Conservation (phyloP, 35 echinoderm and acorn worm species). For the Amphiura filiformis region DNA sequence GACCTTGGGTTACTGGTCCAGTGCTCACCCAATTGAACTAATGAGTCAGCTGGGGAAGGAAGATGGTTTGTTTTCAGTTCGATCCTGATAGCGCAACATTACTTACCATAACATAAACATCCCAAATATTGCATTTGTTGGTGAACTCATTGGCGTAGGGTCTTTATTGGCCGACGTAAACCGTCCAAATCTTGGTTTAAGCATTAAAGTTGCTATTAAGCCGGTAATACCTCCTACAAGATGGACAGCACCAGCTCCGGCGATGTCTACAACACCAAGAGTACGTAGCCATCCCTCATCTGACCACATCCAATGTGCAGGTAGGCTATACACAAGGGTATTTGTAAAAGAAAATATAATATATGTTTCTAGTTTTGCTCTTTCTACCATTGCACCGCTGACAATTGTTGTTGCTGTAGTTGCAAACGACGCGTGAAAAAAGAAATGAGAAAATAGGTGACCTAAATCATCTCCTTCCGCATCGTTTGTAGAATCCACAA, state of each 20-base stretch:
- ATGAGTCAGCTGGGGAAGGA: no score
- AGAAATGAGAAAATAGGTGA: slow-evolving; percentile 72
- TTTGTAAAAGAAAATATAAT: slow-evolving; percentile 91
- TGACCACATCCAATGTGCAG: slow-evolving; percentile 88
- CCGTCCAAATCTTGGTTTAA: slow-evolving; percentile 78
- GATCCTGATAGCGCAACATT: no score
- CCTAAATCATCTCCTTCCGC: slow-evolving; percentile 41
- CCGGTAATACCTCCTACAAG: slow-evolving; percentile 89
- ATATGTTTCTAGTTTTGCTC: slow-evolving; percentile 86
- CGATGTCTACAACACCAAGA: slow-evolving; percentile 75
- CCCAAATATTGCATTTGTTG: slow-evolving; percentile 85
- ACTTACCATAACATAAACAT: slow-evolving; percentile 99
- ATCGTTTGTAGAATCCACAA: slow-evolving; percentile 46
- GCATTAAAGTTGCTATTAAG: slow-evolving; percentile 78
- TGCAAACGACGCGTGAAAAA: slow-evolving; percentile 93
- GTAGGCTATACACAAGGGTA: slow-evolving; percentile 80
- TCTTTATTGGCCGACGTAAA: slow-evolving; percentile 25
- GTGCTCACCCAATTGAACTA: no score
- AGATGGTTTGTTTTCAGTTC: no score
- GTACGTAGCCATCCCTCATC: slow-evolving; percentile 54
- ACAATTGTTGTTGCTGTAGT: slow-evolving; percentile 96
- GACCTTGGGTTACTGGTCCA: no score
- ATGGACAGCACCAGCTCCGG: slow-evolving; percentile 82
- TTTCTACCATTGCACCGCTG: slow-evolving; percentile 87
- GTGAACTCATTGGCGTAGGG: slow-evolving; percentile 56